Evolutionary conservation across 2,113 vertebrate species (phyloP), one percentile per base, ranked within the genome.

Genomic region (Fregetta grallaria): DNA sequence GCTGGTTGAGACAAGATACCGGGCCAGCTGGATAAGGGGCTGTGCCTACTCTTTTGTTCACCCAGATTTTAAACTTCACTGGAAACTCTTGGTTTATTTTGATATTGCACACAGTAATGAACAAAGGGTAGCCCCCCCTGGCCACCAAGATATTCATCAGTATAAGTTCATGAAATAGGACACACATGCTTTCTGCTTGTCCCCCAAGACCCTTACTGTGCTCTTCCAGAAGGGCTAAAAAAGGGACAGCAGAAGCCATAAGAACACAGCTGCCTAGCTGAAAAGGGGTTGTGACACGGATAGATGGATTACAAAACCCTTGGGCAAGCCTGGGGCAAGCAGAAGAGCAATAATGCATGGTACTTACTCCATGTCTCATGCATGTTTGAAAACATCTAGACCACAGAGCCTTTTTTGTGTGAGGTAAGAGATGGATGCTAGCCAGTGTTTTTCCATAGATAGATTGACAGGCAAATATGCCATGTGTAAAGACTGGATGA

Each of bases 391-490:
- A 94, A 65, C 49, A 80, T 36, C 58, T 44, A 90, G 58, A 65
- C 42, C 70, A 94, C 84, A 94, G 74, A 90, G 74, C 49, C 76
- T 75, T 94, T 86, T 87, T 65, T 94, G 84, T 92, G 49, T 1
- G 1, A 78, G 49, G 89, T 52, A 59, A 30, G 66, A 77, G 40
- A 19, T 87, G 76, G 68, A 67, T 59, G 47, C 7, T 25, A 25
- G 74, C 89, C 79, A 89, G 38, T 90, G 71, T 85, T 94, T 92
- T 92, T 79, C 91, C 77, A 32, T 13, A 92, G 77, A 55, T 67
- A 68, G 75, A 81, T 52, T 87, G 70, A 92, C 91, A 81, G 61
- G 56, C 49, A 94, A 94, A 80, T 72, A 59, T 17, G 44, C 19
- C 59, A 53, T 84, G 61, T 42, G 30, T 81, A 78, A 91, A 66